Evolutionary conservation across 2,113 vertebrate genomes (phyloP), one percentile per base, ranked within the genome.

Genomic region (Centropus unirufus): DNA sequence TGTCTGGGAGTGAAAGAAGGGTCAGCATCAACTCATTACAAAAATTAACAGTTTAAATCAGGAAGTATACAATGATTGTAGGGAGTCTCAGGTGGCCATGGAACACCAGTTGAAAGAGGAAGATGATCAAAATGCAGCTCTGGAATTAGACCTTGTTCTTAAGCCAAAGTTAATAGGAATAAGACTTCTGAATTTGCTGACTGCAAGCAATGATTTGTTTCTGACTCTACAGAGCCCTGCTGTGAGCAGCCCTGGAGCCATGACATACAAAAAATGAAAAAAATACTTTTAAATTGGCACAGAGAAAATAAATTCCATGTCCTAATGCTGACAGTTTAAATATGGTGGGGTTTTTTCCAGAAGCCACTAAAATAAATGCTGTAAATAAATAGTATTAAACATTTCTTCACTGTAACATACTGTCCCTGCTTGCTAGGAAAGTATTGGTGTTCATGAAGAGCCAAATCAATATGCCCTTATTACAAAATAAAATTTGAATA

Each of bases 281-380:
- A 73, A 78, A n/a, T 8, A 40, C 89, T 20, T 80, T 51, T 83
- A 80, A 91, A 83, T 27, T 91, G 83, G 24, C 39, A 49, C n/a
- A 87, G 78, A 91, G 80, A 93, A 95, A 95, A 92, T 76, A 91
- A 95, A 94, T 93, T 96, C 57, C 78, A 12, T 62, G 51, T 91
- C 44, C 86, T 89, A 54, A 83, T 78, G 64, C 63, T 83, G 57
- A 66, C 49, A 93, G 86, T 94, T 97, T 92, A 92, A 87, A 84
- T 74, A 80, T 81, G 51, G 79, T 9, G 3, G 17, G 12, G 47
- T 57, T 92, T 70, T 94, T 52, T 66, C n/a, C 26, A 82, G 80
- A 95, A 91, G n/a, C 40, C 57, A 73, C 83, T 90, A 83, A 78
- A 91, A 24, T 89, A 76, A 79, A 69, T 79, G n/a, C 54, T 80